These are phyloP conservation scores for Muschampia plurimacula DNA, from an alignment of 2,888 invertebrate genomes.

Conservation along the genomic window DNA sequence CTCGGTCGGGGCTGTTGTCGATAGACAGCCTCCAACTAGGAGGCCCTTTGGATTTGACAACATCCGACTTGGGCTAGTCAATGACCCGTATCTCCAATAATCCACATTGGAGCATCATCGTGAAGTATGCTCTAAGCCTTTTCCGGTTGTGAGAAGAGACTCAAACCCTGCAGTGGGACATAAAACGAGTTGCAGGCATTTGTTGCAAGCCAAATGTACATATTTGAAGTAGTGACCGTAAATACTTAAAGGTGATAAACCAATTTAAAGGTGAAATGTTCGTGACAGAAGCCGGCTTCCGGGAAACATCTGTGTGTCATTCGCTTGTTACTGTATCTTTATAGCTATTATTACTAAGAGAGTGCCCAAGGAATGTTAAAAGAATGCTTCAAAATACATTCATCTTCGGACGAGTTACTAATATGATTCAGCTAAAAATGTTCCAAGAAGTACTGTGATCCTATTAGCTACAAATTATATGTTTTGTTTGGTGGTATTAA, in stretches of 20 bases:
- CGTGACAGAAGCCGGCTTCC: constrained; percentile 42
- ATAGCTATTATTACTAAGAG: neutral
- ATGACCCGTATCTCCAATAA: too few species aligned
- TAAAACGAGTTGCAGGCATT: too few species aligned
- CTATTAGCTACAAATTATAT: neutral
- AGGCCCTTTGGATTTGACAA: too few species aligned
- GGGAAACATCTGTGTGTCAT: constrained; percentile 42
- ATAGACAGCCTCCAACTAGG: too few species aligned
- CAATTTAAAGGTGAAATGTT: constrained; percentile 39
- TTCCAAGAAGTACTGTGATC: neutral
- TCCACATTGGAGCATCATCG: too few species aligned
- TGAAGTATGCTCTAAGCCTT: too few species aligned
- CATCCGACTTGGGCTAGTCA: too few species aligned
- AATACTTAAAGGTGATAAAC: constrained; percentile 37
- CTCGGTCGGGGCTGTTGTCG: too few species aligned
- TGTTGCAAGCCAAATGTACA: neutral
- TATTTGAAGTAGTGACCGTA: constrained; percentile 16
- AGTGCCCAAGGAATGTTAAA: neutral
- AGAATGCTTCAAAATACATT: neutral
- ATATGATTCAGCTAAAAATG: neutral
- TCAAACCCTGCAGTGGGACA: too few species aligned
- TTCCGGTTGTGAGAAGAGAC: too few species aligned
- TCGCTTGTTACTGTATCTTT: constrained; percentile 19
- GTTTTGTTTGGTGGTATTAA: neutral
- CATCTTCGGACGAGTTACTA: neutral